Evolutionary conservation across 2,888 invertebrate genomes (phyloP), one percentile per base, ranked within the genome.

Genomic region (Blastobasis lacticolella): DNA sequence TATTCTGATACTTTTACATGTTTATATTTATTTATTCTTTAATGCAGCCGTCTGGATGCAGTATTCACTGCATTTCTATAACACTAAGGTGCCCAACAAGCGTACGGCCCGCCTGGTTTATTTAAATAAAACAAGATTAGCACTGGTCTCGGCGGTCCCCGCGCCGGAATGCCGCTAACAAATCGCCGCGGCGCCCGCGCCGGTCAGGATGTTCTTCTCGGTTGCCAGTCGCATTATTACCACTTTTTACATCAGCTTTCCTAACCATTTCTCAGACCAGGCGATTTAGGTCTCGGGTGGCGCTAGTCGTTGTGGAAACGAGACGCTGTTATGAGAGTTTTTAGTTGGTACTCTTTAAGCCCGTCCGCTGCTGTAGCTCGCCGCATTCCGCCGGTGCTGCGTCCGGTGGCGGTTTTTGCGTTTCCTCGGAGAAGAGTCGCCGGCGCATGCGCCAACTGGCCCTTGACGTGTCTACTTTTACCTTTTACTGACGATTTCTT

Each of bases 381-480:
- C 69, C 65, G 68, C 77, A 78, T 78, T 75, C 77, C 69, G 58
- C 48, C 69, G 58, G 47, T 5, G 51, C 53, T 23, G 23, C 70
- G 64, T 77, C 78, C 81, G 77, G 69, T 55, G 58, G 48, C 56
- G 53, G 66, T 81, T 81, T 78, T 81, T 82, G 72, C 72, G 66
- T 64, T 78, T 81, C 78, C 81, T 65, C 51, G 38, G 44, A 9
- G 36, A 8, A 36, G 40, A 41, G 23, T 49, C 56, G 56, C 55
- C 49, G 50, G n/a, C 53, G 54, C 57, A 59, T 23, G 23, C 23
- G 23, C 23, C 23, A 23, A 23, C 23, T 23, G 23, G 23, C 23
- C 23, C 23, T 23, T 23, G 63, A 64, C 69, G 68, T 69, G 67
- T 60, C 63, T 69, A 78, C 77, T 78, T 73, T 78, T 80, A 76